Conservation (phyloP, 1,140 invertebrate genomes). For the Drosophila willistoni region DNA sequence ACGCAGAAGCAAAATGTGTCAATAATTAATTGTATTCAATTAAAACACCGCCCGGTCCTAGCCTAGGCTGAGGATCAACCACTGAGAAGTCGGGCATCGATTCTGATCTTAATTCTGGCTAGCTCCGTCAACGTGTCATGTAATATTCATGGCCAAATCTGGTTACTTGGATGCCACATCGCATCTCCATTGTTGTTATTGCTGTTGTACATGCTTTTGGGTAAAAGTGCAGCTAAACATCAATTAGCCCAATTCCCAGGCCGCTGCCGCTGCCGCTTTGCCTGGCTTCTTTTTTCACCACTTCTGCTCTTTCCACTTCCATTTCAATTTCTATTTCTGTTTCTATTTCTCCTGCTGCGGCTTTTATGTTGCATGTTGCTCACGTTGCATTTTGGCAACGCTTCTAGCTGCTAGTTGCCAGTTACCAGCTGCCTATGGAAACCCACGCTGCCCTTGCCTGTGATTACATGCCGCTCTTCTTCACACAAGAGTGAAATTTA, state of each 20-base stretch:
- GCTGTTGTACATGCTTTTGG: conserved; percentile 66
- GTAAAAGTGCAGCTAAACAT: conserved; percentile 81
- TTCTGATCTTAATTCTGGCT: not conserved
- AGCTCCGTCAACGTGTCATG: conserved; percentile 44
- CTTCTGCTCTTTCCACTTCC: conserved; percentile 31
- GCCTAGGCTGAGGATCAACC: conserved; percentile 58
- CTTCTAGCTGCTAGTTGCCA: conserved; percentile 34
- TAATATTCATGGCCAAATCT: conserved; percentile 50
- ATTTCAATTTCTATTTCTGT: conserved; percentile 37
- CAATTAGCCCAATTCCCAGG: conserved; percentile 82
- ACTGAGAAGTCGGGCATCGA: conserved; percentile 36
- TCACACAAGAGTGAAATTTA: conserved; percentile 75
- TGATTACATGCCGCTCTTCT: conserved; percentile 72
- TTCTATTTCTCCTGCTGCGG: conserved; percentile 25
- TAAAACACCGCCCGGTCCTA: conserved; percentile 47
- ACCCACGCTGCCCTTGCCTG: conserved; percentile 61
- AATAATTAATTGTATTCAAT: conserved; percentile 82
- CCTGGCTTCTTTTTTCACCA: conserved; percentile 24
- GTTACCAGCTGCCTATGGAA: conserved; percentile 4
- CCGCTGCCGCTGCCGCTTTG: conserved; percentile 66
- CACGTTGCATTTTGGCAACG: conserved; percentile 72
- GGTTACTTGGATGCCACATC: conserved; percentile 27
- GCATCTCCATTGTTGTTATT: conserved; percentile 14
- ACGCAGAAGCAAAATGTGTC: conserved; percentile 61
- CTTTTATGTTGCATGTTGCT: conserved; percentile 71